A percentile compares a stretch with the other conserved stretches of the same genome.
Conservation (phyloP, 2,888 invertebrate species). For the Boloria selene region DNA sequence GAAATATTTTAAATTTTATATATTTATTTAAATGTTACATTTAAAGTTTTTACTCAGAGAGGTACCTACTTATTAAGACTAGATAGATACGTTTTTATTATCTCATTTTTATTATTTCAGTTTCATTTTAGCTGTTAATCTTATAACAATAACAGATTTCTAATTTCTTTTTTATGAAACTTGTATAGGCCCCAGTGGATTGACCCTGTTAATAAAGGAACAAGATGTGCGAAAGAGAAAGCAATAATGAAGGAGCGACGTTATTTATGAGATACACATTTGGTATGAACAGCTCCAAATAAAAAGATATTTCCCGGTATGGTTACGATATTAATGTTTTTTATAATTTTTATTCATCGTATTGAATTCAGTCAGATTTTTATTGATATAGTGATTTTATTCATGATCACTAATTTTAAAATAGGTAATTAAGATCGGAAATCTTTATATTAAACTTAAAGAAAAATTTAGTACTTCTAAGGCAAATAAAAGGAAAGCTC, state of each 20-base stretch:
- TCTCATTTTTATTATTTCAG: too few relatives aligned
- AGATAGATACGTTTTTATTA: slow-evolving; percentile 23
- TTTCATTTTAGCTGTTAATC: slow-evolving; percentile 29
- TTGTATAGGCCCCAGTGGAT: slow-evolving; percentile 62
- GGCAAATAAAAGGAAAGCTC: slow-evolving; percentile 7
- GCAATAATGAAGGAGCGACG: slow-evolving; percentile 67
- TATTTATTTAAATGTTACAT: background rate
- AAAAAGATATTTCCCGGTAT: slow-evolving; percentile 70
- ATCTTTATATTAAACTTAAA: background rate
- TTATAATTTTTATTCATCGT: slow-evolving; percentile 11
- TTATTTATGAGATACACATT: slow-evolving; percentile 82
- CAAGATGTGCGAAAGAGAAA: slow-evolving; percentile 68
- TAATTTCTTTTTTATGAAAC: slow-evolving; percentile 57
- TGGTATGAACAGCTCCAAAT: slow-evolving; percentile 75
- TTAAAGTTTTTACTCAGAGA: background rate
- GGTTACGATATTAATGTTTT: slow-evolving; percentile 61
- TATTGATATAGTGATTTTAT: slow-evolving; percentile 3
- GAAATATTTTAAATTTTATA: background rate
- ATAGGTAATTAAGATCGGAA: background rate
- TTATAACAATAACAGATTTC: slow-evolving; percentile 49
- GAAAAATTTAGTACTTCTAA: background rate
- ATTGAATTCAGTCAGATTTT: background rate
- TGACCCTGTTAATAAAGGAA: slow-evolving; percentile 72
- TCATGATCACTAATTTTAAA: background rate
- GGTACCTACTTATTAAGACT: background rate